These are phyloP conservation scores for Tenthredo scrophulariae DNA, from an alignment of 2,888 invertebrate species.

Conservation along the genomic window DNA sequence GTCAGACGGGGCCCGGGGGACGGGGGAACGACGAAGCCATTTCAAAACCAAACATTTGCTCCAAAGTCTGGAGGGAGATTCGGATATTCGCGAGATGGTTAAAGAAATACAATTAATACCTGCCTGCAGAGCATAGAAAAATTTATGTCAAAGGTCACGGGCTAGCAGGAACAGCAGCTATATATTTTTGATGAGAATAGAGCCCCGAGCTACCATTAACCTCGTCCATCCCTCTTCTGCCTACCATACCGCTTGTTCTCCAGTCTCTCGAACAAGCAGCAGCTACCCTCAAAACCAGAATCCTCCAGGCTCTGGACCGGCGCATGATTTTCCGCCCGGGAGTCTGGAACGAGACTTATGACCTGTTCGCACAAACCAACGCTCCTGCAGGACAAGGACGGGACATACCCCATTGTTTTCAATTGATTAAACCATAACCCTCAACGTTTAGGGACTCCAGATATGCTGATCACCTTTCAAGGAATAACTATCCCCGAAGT, in stretches of 20 bases:
- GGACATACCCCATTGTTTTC: constrained; percentile 6
- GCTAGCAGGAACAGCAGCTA: neutral
- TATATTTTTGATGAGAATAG: constrained; percentile 32
- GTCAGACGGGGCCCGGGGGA: neutral
- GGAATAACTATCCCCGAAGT: neutral
- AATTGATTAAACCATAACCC: constrained; percentile 35
- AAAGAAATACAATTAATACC: constrained; percentile 29
- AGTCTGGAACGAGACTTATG: constrained; percentile 18
- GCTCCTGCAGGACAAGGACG: neutral
- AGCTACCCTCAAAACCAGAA: neutral
- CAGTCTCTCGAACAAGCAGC: neutral
- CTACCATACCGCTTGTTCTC: constrained; percentile 17
- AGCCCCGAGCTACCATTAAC: constrained; percentile 27
- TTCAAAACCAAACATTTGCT: constrained; percentile 31
- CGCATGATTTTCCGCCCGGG: constrained; percentile 12
- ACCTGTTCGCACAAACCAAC: neutral
- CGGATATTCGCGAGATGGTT: neutral
- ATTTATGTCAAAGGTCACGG: constrained; percentile 1
- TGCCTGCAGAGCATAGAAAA: neutral
- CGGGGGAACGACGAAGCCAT: neutral
- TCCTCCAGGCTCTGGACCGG: constrained; percentile 14
- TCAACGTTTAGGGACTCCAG: neutral
- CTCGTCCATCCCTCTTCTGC: constrained; percentile 31
- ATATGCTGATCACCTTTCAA: constrained; percentile 11
- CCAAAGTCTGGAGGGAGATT: neutral